Evolutionary conservation across 2,888 invertebrate genomes (phyloP).

Genomic region (Empis livida): DNA sequence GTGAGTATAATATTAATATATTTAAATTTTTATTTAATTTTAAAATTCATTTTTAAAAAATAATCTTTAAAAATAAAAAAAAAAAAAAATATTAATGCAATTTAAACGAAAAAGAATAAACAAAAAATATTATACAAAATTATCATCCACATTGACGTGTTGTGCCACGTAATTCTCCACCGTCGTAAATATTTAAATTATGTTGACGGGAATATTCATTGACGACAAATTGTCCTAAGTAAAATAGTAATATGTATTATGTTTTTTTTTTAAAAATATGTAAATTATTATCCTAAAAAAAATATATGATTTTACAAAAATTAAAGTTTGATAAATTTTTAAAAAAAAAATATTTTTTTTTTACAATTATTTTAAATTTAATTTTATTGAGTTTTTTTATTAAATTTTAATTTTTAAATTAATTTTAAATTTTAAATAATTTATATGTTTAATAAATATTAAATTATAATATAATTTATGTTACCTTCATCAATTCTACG

Average conservation of each 20-base stretch:
- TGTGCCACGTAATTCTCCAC: constrained; percentile 58
- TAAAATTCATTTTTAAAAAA: background rate
- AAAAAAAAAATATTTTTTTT: too few species aligned
- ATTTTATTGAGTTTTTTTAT: too few species aligned
- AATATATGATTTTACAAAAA: too few species aligned
- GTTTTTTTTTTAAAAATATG: too few species aligned
- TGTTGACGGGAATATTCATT: constrained; percentile 63
- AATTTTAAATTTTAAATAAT: too few species aligned
- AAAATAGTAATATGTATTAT: background rate
- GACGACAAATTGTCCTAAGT: constrained; percentile 53
- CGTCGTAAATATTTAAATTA: constrained; percentile 64
- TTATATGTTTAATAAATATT: too few species aligned
- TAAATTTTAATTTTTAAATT: background rate
- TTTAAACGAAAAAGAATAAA: too few species aligned
- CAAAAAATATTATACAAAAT: constrained; percentile 25
- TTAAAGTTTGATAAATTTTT: too few species aligned
- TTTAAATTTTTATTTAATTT: background rate
- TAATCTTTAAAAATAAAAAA: too few species aligned
- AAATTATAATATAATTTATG: constrained; percentile 19
- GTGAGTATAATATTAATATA: background rate
- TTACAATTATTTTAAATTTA: too few species aligned
- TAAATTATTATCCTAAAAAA: too few species aligned
- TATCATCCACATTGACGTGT: constrained; percentile 73
- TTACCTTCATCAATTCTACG: constrained; percentile 65
- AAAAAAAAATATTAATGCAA: background rate